Percentiles rank a stretch among this genome's conserved stretches.
phyloP scores from a whole-genome alignment of 2,797 vertebrate species.

The Craterocephalus amniculus region DNA sequence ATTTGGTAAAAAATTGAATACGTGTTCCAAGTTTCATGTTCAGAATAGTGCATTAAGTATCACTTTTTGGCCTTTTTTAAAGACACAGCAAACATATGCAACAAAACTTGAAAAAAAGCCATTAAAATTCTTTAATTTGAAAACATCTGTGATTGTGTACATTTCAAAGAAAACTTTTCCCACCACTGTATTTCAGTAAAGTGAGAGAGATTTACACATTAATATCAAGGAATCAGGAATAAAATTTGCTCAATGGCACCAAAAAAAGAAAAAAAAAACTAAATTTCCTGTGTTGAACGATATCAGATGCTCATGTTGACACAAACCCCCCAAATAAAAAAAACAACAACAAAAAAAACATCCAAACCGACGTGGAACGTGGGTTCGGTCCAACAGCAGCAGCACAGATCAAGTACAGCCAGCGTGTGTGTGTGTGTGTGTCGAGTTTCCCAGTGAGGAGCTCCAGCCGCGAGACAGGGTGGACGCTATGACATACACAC shows the following conservation, averaged over 20 bases:
- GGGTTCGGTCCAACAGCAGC: slow-evolving; percentile 53
- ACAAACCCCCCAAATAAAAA: slow-evolving; percentile 1
- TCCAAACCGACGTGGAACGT: slow-evolving; percentile 46
- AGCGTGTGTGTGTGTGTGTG: slow-evolving; percentile 17
- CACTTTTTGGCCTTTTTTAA: too few relatives aligned
- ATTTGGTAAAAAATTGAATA: too few relatives aligned
- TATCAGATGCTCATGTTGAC: slow-evolving; percentile 30
- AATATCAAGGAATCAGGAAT: background rate
- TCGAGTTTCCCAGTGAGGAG: slow-evolving; percentile 43
- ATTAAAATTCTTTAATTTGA: too few relatives aligned
- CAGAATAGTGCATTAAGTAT: too few relatives aligned
- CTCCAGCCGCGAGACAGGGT: slow-evolving; percentile 42
- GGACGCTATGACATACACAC: slow-evolving; percentile 34
- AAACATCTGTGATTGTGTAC: too few relatives aligned
- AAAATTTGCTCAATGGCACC: background rate
- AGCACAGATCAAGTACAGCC: slow-evolving; percentile 28
- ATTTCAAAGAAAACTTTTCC: too few relatives aligned
- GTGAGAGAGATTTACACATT: slow-evolving; percentile 7
- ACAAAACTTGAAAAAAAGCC: too few relatives aligned
- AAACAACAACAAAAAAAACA: slow-evolving; percentile 7
- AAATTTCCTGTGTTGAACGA: background rate
- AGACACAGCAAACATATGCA: too few relatives aligned
- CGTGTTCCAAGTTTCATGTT: too few relatives aligned
- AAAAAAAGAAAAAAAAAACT: background rate
- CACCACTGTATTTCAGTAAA: background rate